Evolutionary conservation across 2,797 vertebrate species (phyloP), one percentile per base, ranked within the genome.

Genomic region (Perdix hodgsoniae): DNA sequence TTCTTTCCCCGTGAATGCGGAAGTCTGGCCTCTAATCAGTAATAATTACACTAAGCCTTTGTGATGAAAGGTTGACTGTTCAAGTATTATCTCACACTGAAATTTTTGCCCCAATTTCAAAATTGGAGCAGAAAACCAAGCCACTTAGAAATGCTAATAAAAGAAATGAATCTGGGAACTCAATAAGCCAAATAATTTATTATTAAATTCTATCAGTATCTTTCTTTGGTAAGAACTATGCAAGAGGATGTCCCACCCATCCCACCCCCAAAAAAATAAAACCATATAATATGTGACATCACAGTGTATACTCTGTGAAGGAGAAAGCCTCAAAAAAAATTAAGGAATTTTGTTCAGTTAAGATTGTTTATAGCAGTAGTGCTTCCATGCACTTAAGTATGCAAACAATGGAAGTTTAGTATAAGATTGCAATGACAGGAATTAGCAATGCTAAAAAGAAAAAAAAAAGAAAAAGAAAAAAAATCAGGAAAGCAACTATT

Each of bases 261-360:
- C 90, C 77, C 76, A 65, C 29, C 84, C 31, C 59, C 29, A 31
- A 63, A 37, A 74, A 75, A 54, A 49, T 59, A 40, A 76, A 78
- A 93, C 84, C 72, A 72, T 93, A 63, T 70, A 82, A 60, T 94
- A 95, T 80, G 91, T 92, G 95, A 92, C 89, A 96, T 94, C 91
- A 87, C 95, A 95, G 84, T 97, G 95, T 94, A 64, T 95, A 93
- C 91, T 96, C 94, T 96, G 94, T 96, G 94, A 96, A 96, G 91
- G 76, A 95, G 89, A 94, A 95, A 95, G 91, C 92, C 96, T 96
- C 92, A 93, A 88, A 93, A 95, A 95, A 96, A 94, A 49, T 72
- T 91, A 94, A 93, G 89, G 95, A 96, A 92, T 93, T 95, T 92
- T 88, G 70, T 95, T 96, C 88, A 88, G 67, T 94, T 94, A 89